Base-by-base conservation (phyloP, 2,888 invertebrate species). In the Capitulum mitella region DNA sequence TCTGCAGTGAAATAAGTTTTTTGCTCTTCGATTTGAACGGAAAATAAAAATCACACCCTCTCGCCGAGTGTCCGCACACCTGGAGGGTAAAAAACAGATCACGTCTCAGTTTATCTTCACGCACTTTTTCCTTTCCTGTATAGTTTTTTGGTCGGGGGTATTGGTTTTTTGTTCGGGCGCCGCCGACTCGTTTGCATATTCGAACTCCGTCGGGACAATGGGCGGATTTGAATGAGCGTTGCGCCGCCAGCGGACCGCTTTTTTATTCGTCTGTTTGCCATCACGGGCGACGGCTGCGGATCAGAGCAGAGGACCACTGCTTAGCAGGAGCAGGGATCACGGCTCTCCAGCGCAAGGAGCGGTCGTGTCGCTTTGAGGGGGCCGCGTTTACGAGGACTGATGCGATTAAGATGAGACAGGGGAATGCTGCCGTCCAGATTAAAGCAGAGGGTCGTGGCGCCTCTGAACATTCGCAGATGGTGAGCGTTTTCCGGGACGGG, bases 41-140 rank as follows among this genome's bases (percentile, higher is more conserved):
- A 64, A 64, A 64, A 34, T 64, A 64, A 64, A 64, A 64, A 64
- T 64, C 64, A 64, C 64, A 34, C 64, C 58, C 58, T n/a, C 58
- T 58, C n/a, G 8, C 19, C 34, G 34, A 6, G 29, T 10, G 16
- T 32, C 64, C 3, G 64, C 19, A 34, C 64, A 64, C 64, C 64
- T 64, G 64, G 64, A 64, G 64, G 34, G 34, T 16, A 64, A 64
- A 64, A 64, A 64, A 34, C 64, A 34, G 32, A 64, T 64, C 64
- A 64, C 48, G 29, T 46, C 34, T 74, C 26, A 16, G 64, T 74
- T 43, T 74, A 46, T 74, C n/a, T 48, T 74, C 43, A 48, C 64
- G 29, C 32, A 61, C 64, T 58, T 76, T 61, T 61, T 61, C 78
- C 43, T 54, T 29, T n/a, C 5, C 19, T 58, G 22, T 58, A 34